phyloP scores from a whole-genome alignment of 2,797 vertebrate species.

The Eulemur coronatus region DNA sequence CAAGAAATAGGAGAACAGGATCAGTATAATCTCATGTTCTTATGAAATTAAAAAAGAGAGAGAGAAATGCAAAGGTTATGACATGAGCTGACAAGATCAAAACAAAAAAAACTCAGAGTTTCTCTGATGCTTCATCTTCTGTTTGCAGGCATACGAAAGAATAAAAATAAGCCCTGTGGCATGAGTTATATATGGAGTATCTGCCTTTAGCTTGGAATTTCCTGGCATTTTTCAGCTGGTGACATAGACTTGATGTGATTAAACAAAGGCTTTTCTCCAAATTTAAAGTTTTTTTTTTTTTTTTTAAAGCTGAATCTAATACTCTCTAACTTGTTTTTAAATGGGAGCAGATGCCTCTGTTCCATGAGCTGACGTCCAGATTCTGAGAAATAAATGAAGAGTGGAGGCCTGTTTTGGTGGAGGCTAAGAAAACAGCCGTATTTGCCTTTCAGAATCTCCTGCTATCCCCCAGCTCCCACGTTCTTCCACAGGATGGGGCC shows the following conservation, averaged over 20 bases:
- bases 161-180: slow-evolving; percentile 47
- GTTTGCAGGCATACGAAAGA: slow-evolving; percentile 63
- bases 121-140: slow-evolving; percentile 53
- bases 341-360: slow-evolving; percentile 64
- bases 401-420: not conserved
- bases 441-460: not conserved
- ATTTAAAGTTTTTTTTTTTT: slow-evolving; percentile 12
- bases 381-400: slow-evolving; percentile 3
- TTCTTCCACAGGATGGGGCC: not conserved
- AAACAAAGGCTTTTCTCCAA: slow-evolving; percentile 66
- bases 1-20: slow-evolving; percentile 60
- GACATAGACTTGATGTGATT: slow-evolving; percentile 69
- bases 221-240: slow-evolving; percentile 72
- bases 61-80: slow-evolving; percentile 72
- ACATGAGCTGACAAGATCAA: slow-evolving; percentile 75
- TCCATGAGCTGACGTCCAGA: slow-evolving; percentile 34
- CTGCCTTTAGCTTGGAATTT: slow-evolving; percentile 74
- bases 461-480: fast-evolving
- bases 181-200: slow-evolving; percentile 62
- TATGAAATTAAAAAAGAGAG: slow-evolving; percentile 69
- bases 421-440: not conserved
- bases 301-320: slow-evolving; percentile 57
- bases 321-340: slow-evolving; percentile 45
- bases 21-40: slow-evolving; percentile 77
- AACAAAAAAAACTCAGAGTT: slow-evolving; percentile 57